These are phyloP conservation scores for Drosophila lowei DNA, from an alignment of 1,140 invertebrate species.

Conservation along the genomic window DNA sequence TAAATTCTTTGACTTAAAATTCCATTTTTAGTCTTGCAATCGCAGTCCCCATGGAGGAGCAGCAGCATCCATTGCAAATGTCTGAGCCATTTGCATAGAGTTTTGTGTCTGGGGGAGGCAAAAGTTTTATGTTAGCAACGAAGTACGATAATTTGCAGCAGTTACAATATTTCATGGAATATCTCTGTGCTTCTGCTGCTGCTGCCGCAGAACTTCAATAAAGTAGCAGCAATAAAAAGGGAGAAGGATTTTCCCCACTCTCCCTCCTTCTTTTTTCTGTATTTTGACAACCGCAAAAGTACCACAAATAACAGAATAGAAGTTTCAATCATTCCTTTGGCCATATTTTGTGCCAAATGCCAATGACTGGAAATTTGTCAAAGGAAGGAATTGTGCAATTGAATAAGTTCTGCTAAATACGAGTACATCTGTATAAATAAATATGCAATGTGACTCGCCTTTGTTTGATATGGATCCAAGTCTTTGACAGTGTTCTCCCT, in stretches of 20 bases:
- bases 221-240: conserved; percentile 47
- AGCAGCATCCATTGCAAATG: conserved; percentile 55
- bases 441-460: conserved; percentile 44
- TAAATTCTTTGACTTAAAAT: conserved; percentile 29
- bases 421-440: conserved; percentile 25
- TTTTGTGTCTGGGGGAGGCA: conserved; percentile 37
- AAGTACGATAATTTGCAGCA: conserved; percentile 68
- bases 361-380: conserved; percentile 48
- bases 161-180: conserved; percentile 62
- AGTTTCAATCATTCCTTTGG: conserved; percentile 25
- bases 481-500: conserved; percentile 19
- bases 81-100: conserved; percentile 55
- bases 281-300: conserved; percentile 51
- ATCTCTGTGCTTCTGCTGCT: conserved; percentile 42
- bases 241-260: conserved; percentile 33
- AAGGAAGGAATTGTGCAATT: not conserved
- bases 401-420: conserved; percentile 52
- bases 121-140: conserved; percentile 67
- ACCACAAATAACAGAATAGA: conserved; percentile 38
- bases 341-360: conserved; percentile 51
- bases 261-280: conserved; percentile 22
- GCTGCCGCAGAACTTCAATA: conserved; percentile 50
- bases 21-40: conserved; percentile 28
- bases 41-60: conserved; percentile 27
- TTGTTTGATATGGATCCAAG: conserved; percentile 35